These are phyloP conservation scores for Babyrousa celebensis DNA, from an alignment of 2,797 vertebrate species.

Conservation along the genomic window DNA sequence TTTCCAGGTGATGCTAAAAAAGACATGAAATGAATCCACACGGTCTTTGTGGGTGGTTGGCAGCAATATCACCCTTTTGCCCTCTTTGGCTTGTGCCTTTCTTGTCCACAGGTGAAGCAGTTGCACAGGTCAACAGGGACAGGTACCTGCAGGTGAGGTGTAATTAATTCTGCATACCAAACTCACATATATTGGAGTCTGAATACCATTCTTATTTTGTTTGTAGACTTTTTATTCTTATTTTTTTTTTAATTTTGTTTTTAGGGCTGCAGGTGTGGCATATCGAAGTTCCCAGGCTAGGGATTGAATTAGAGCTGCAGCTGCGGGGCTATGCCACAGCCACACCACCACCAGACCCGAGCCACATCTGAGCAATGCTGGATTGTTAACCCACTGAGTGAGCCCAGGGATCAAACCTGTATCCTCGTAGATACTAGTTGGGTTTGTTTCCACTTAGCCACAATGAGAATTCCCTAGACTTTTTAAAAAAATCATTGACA, in stretches of 20 bases:
- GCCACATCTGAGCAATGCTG: too few species aligned
- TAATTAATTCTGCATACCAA: background rate
- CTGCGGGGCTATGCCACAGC: too few species aligned
- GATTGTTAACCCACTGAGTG: too few species aligned
- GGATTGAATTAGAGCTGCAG: too few species aligned
- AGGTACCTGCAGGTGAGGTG: background rate
- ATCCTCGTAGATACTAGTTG: too few species aligned
- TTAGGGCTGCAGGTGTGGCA: too few species aligned
- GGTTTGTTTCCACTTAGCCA: too few species aligned
- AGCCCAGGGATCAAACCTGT: too few species aligned
- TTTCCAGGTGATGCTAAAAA: constrained; percentile 37
- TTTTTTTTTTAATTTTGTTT: too few species aligned
- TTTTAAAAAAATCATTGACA: background rate
- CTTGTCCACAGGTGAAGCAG: background rate
- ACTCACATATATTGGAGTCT: background rate
- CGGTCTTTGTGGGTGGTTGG: background rate
- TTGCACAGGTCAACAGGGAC: background rate
- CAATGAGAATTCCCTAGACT: too few species aligned
- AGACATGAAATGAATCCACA: constrained; percentile 25
- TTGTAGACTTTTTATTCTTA: background rate
- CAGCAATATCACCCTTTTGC: background rate
- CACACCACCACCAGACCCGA: too few species aligned
- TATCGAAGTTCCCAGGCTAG: too few species aligned
- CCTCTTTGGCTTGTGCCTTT: background rate
- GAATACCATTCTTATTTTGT: background rate